phyloP scores from a whole-genome alignment of 2,888 invertebrate species.

The Nysson spinosus region DNA sequence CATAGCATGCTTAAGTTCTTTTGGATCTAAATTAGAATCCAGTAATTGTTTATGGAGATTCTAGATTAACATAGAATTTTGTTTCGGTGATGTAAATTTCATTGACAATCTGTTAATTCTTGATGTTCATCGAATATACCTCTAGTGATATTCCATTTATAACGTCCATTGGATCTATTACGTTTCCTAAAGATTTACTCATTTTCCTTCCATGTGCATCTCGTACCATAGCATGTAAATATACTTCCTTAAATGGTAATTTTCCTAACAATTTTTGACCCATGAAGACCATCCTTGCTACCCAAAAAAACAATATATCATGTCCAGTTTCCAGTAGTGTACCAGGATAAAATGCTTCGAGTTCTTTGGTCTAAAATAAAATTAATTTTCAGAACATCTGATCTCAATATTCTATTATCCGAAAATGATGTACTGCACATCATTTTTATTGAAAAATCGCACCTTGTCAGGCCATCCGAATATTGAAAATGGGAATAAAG shows the following conservation, averaged over 20 bases:
- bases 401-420: too few relatives aligned
- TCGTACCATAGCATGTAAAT: conserved; percentile 97
- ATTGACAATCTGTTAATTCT: neutral
- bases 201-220: conserved; percentile 99
- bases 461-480: conserved; percentile 97
- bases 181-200: conserved; percentile 99
- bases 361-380: conserved; percentile 79
- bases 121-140: conserved; percentile 68
- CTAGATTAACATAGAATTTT: conserved; percentile 49
- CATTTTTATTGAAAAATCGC: too few relatives aligned
- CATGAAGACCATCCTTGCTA: conserved; percentile 99
- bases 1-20: conserved; percentile 81
- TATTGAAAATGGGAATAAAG: conserved; percentile 95
- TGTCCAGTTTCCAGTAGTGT: conserved; percentile 97
- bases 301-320: conserved; percentile 99
- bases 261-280: conserved; percentile 92
- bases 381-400: too few relatives aligned
- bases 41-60: conserved; percentile 85
- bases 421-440: too few relatives aligned
- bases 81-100: conserved; percentile 3
- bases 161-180: conserved; percentile 98
- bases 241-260: conserved; percentile 95
- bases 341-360: conserved; percentile 94
- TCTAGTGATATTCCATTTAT: conserved; percentile 91
- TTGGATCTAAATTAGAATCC: conserved; percentile 91